phyloP scores from a whole-genome alignment of 2,888 invertebrate genomes.

The Nephrotoma flavescens region DNA sequence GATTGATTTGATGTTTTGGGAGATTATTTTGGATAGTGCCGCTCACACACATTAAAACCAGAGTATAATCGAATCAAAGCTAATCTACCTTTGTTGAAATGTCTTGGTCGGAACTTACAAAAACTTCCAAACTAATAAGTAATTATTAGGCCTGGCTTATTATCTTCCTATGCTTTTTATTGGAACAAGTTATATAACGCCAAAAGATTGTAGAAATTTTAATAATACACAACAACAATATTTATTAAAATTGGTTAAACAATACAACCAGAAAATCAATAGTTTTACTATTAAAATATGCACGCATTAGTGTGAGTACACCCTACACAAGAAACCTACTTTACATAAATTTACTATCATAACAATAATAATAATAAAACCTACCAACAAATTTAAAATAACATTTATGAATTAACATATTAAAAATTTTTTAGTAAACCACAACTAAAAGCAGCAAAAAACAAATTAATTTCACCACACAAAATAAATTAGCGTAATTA shows the following conservation, averaged over 20 bases:
- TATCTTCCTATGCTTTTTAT: no score
- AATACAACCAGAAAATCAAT: neutral
- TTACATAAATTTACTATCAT: neutral
- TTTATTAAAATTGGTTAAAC: neutral
- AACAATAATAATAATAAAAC: neutral
- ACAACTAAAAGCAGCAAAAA: neutral
- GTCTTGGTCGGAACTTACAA: no score
- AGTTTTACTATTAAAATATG: neutral
- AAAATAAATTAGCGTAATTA: neutral
- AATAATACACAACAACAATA: neutral
- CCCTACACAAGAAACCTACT: neutral
- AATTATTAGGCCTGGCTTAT: no score
- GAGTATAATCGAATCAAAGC: no score
- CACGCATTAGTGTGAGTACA: neutral
- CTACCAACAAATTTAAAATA: neutral
- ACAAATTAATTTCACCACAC: neutral
- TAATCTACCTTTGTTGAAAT: no score
- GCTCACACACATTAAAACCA: no score
- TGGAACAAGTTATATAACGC: no score
- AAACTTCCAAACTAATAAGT: no score
- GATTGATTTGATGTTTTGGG: no score
- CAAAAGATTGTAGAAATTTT: no score
- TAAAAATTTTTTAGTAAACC: neutral
- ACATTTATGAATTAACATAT: neutral
- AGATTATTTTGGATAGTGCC: no score